Evolutionary conservation across 2,888 invertebrate species (phyloP).

Genomic region (Tenthredo distinguenda): DNA sequence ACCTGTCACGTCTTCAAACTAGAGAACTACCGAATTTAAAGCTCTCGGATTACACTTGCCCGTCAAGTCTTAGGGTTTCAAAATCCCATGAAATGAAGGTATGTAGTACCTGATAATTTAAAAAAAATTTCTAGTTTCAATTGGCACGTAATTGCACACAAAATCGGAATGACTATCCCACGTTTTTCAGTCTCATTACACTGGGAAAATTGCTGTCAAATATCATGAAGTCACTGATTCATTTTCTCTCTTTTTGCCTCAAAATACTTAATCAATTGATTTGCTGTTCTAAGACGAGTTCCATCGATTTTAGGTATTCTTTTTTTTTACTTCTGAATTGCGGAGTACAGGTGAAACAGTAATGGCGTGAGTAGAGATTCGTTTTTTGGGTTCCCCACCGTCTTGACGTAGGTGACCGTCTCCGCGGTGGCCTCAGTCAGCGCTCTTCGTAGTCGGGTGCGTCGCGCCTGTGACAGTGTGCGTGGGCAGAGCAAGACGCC

Average conservation of each 20-base stretch:
- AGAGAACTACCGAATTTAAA: neutral
- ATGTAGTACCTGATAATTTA: neutral
- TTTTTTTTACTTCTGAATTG: neutral
- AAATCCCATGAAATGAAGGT: neutral
- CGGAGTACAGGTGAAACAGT: constrained; percentile 49
- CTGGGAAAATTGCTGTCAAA: neutral
- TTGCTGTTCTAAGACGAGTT: neutral
- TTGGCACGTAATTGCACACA: neutral
- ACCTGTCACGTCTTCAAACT: neutral
- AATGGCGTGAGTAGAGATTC: constrained; percentile 51
- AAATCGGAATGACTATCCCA: neutral
- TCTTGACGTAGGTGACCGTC: constrained; percentile 93
- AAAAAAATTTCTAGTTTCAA: neutral
- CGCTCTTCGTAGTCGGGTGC: constrained; percentile 91
- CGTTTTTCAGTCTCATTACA: no score
- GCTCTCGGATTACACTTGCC: neutral
- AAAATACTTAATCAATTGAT: neutral
- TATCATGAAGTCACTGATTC: neutral
- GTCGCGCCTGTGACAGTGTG: constrained; percentile 93
- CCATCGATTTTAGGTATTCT: neutral
- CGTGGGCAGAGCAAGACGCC: constrained; percentile 94
- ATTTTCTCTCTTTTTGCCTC: neutral
- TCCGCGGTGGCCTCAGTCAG: constrained; percentile 94
- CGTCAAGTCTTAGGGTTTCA: neutral
- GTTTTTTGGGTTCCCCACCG: constrained; percentile 82